These are phyloP conservation scores for Epinephelus awoara DNA, from an alignment of 2,797 vertebrate genomes.

Conservation along the genomic window DNA sequence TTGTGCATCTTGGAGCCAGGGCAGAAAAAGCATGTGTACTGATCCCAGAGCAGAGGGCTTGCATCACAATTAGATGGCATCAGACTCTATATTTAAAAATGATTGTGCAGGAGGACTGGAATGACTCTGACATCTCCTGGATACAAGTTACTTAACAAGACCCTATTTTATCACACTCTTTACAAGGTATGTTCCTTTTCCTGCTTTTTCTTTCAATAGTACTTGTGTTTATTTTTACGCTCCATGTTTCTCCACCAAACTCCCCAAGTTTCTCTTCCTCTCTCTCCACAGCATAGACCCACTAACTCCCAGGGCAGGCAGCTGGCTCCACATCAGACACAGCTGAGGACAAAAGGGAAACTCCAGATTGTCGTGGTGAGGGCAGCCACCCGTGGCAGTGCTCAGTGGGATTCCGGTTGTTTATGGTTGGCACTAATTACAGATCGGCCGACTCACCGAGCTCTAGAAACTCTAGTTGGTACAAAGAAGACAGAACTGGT, in stretches of 20 bases:
- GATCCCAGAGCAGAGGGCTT: conserved; percentile 50
- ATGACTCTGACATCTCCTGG: conserved; percentile 28
- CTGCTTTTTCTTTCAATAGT: neutral
- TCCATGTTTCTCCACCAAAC: neutral
- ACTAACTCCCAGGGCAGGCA: conserved; percentile 46
- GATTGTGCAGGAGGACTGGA: conserved; percentile 46
- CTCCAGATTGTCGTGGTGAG: conserved; percentile 73
- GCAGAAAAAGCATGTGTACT: conserved; percentile 53
- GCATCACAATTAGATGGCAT: conserved; percentile 70
- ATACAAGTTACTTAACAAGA: conserved; percentile 28
- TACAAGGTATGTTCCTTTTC: neutral
- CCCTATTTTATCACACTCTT: conserved; percentile 17
- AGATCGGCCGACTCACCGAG: conserved; percentile 58
- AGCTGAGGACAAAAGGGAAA: conserved; percentile 66
- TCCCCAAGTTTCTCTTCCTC: conserved; percentile 7
- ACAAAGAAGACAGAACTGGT: conserved; percentile 39
- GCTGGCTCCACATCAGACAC: conserved; percentile 66
- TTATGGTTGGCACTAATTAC: conserved; percentile 79
- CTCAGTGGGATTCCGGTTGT: conserved; percentile 65
- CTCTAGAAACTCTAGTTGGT: conserved; percentile 37
- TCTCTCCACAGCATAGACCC: neutral
- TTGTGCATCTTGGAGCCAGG: conserved; percentile 56
- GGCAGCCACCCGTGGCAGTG: conserved; percentile 71
- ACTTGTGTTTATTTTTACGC: conserved; percentile 11
- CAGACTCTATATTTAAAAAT: conserved; percentile 77